Base-by-base conservation (phyloP, 1,140 invertebrate species). In the Armadillidium nasatum region DNA sequence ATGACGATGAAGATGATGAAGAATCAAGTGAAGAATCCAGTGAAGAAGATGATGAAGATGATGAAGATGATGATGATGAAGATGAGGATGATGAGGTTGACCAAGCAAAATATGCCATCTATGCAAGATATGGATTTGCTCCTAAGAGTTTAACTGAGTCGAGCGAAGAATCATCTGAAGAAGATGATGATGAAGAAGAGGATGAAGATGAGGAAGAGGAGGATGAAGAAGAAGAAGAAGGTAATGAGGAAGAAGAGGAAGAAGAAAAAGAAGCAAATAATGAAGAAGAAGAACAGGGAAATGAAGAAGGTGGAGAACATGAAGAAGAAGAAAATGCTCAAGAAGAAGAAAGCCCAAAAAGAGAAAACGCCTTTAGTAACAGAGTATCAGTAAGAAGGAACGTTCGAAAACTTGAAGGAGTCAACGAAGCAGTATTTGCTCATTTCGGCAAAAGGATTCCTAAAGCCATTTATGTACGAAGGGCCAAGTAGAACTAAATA, bases 1-100 rank as follows among this genome's bases (percentile, higher is more conserved):
- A 76, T 66, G 67, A 69, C 22, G 22, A 44, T 1, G 74, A 76
- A 50, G 71, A 50, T n/a, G 43, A 22, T n/a, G 79, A 80, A 54
- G 75, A 76, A 22, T 73, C 71, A 10, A 54, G 44, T 11, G 79
- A 81, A 11, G 67, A 72, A 11, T 43, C n/a, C 15, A 66, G 66
- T 3, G 77, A 78, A 0, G 76, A 78, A 22, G 46, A 44, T 23
- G 74, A 76, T 10, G 77, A 78, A 45, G 67, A 54, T 0, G 54
- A 67, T n/a, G 76, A 77, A 44, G 77, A 76, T 10, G 23, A 46
- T n/a, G 23, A 13, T 9, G 74, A 75, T 9, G 76, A 73, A n/a
- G n/a, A n/a, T n/a, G n/a, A n/a, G n/a, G n/a, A n/a, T n/a, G n/a
- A n/a, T n/a, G n/a, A n/a, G n/a, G n/a, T n/a, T n/a, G n/a, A n/a